A percentile compares a stretch with the other conserved stretches of the same genome.
Evolutionary conservation across 2,797 vertebrate genomes (phyloP).

Genomic region (Squalus acanthias): DNA sequence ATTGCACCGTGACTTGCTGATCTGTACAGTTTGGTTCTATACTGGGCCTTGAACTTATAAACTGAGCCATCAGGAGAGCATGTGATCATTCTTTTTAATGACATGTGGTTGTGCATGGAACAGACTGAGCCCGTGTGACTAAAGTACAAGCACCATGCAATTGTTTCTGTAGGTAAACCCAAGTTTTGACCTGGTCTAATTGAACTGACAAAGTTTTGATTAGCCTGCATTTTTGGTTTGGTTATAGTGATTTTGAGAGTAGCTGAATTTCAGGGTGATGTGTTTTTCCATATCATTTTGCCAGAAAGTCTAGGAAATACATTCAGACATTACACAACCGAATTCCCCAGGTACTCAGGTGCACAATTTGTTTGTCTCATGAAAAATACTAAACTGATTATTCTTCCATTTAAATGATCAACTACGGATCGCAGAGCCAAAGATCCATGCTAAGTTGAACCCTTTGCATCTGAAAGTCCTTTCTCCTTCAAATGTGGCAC

Average conservation of each 20-base stretch:
- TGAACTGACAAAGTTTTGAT: not conserved
- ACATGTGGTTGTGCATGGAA: not conserved
- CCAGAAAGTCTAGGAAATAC: too few relatives aligned
- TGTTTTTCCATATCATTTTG: not conserved
- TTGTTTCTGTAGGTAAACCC: not conserved
- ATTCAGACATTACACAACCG: not conserved
- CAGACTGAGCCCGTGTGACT: not conserved
- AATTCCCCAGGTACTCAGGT: not conserved
- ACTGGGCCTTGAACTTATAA: not conserved
- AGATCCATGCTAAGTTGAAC: not conserved
- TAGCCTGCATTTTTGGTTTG: not conserved
- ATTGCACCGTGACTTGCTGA: not conserved
- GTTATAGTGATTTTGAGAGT: not conserved
- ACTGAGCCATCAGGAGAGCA: not conserved
- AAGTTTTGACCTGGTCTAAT: not conserved
- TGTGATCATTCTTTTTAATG: not conserved
- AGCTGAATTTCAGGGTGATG: not conserved
- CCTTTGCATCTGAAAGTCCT: not conserved
- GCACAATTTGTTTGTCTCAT: not conserved
- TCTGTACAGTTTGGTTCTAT: not conserved
- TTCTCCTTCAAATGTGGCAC: not conserved
- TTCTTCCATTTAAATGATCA: not conserved
- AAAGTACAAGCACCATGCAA: not conserved
- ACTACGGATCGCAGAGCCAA: not conserved
- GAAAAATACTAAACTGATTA: slow-evolving; percentile 5